Evolutionary conservation across 2,888 invertebrate species (phyloP), one percentile per base, ranked within the genome.

Genomic region (Erannis defoliaria): DNA sequence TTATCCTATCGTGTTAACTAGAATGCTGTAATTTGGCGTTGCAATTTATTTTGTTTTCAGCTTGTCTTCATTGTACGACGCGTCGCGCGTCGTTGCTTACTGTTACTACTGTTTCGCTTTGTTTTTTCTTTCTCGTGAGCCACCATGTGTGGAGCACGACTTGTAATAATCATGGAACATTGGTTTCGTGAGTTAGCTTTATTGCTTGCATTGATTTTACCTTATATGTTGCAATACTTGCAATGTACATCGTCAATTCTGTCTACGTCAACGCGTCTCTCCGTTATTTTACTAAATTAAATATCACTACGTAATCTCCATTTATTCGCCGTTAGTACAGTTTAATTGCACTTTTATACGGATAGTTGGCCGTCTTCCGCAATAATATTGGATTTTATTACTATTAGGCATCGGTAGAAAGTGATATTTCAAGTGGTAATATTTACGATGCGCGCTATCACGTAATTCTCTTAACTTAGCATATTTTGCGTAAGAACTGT

Each of bases 1-100:
- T 84, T 76, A 85, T 86, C 82, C 82, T 88, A 82, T 88, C 88
- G 88, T 89, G 88, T 78, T 80, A 76, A 75, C 79, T 80, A 82
- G 82, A 86, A 83, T 85, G 85, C 78, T 80, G 80, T 85, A 85
- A 86, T 86, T 89, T 84, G 85, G 85, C 76, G 75, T 80, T 72
- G 74, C 79, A 73, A 86, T 88, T 88, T 85, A 84, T 84, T 81
- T 82, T 85, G 85, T 88, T 86, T 85, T 84, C 81, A 79, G 76
- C 74, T 79, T 77, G 82, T 82, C 83, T 82, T 76, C 68, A 63
- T 68, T 70, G 64, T 75, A 74, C 75, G 75, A 76, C 73, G 75
- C 76, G 81, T 78, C 75, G 63, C 81, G 86, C 81, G 71, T 79
- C 77, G 80, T 60, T 75, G 81, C 56, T 61, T 73, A 70, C 72